Conservation (phyloP, 1,140 invertebrate species). For the Trachelipus rathkii region DNA sequence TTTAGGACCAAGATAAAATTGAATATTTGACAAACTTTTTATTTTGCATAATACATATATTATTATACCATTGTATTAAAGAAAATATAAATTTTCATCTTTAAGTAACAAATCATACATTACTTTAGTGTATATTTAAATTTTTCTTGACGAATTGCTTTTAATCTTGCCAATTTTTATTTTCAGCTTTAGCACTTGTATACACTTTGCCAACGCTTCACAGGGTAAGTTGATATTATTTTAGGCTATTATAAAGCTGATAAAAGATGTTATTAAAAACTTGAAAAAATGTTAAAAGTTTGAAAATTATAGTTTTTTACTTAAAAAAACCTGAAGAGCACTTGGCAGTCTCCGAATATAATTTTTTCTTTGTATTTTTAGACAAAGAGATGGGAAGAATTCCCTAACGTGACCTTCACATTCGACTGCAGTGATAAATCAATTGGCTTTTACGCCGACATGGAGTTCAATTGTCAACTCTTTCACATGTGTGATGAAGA, state of each 20-base stretch:
- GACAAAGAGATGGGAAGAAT: constrained; percentile 60
- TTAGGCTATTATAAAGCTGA: too few relatives aligned
- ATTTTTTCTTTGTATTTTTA: constrained; percentile 31
- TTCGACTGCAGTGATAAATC: constrained; percentile 58
- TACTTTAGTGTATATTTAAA: too few relatives aligned
- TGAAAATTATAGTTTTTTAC: too few relatives aligned
- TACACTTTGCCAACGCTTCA: background rate
- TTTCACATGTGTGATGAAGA: constrained; percentile 64
- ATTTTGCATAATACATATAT: too few relatives aligned
- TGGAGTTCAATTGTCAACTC: constrained; percentile 61
- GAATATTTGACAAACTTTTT: too few relatives aligned
- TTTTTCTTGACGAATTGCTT: too few relatives aligned
- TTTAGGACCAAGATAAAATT: too few relatives aligned
- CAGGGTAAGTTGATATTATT: background rate
- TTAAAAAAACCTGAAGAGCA: too few relatives aligned
- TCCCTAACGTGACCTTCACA: constrained; percentile 60
- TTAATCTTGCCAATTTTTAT: background rate
- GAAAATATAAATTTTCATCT: too few relatives aligned
- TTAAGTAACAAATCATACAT: too few relatives aligned
- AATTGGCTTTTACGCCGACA: constrained; percentile 61
- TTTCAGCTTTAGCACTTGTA: background rate
- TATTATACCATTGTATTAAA: too few relatives aligned
- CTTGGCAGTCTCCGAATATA: background rate
- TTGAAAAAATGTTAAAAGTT: background rate
- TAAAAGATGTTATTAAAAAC: too few relatives aligned